phyloP scores from a whole-genome alignment of 2,888 invertebrate genomes.

The Lycophotia porphyrea region DNA sequence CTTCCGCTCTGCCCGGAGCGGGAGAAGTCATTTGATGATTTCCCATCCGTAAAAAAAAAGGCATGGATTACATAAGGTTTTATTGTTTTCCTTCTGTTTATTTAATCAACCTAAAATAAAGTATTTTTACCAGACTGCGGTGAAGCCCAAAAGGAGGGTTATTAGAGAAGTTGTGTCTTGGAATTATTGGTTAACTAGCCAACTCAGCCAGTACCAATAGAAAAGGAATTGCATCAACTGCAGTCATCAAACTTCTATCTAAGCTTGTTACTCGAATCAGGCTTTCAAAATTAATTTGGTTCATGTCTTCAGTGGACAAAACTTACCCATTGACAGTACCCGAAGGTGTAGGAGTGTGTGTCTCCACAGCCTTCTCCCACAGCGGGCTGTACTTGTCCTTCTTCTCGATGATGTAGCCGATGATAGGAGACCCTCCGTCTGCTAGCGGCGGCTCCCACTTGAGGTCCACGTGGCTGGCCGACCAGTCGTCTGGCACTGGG shows the following conservation, averaged over 20 bases:
- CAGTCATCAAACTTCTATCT: neutral
- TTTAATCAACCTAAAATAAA: too few relatives aligned
- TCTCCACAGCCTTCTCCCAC: constrained; percentile 98
- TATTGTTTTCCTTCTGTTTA: too few relatives aligned
- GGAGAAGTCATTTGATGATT: too few relatives aligned
- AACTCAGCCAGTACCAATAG: neutral
- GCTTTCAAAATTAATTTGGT: too few relatives aligned
- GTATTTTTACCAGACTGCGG: too few relatives aligned
- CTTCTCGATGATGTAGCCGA: constrained; percentile 97
- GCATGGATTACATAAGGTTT: too few relatives aligned
- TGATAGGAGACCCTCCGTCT: constrained; percentile 98
- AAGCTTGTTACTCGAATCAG: neutral
- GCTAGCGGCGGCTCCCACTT: constrained; percentile 97
- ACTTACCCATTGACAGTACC: constrained; percentile 95
- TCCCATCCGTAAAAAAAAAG: too few relatives aligned
- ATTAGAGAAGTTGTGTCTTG: neutral
- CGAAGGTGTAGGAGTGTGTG: constrained; percentile 92
- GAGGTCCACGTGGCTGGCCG: constrained; percentile 97
- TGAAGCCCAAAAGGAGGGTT: too few relatives aligned
- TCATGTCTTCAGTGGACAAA: neutral
- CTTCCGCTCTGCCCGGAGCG: too few relatives aligned
- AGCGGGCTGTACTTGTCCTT: constrained; percentile 97
- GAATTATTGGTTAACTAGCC: neutral
- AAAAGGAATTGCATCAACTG: neutral
- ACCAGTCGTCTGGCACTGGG: constrained; percentile 98